Evolutionary conservation across 2,797 vertebrate genomes (phyloP).

Genomic region (Propithecus deckenii): DNA sequence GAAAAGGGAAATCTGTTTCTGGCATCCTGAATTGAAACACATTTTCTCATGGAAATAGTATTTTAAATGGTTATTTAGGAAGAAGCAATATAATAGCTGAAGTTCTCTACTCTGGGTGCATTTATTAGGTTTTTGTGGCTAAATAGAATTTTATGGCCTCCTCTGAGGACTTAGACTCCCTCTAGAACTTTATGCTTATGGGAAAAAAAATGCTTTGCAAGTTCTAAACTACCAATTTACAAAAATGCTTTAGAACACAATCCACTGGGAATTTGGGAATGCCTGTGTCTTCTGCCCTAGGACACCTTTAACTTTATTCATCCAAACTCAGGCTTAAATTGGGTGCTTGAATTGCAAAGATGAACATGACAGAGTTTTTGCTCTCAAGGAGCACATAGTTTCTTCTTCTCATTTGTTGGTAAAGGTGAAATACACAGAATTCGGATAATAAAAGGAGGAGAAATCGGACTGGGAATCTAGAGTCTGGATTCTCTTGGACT

Average conservation of each 20-base stretch:
- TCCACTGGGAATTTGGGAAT: background rate
- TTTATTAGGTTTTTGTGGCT: conserved; percentile 20
- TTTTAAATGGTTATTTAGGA: conserved; percentile 40
- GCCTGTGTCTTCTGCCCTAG: background rate
- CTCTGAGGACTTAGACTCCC: background rate
- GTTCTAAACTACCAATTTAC: background rate
- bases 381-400: background rate
- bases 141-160: background rate
- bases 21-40: background rate
- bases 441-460: background rate
- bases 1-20: conserved; percentile 5
- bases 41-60: conserved; percentile 45
- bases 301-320: background rate
- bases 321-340: background rate
- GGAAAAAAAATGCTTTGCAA: background rate
- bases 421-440: background rate
- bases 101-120: background rate
- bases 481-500: background rate
- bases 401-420: background rate
- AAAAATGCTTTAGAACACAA: background rate
- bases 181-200: background rate
- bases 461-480: background rate
- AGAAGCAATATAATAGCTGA: background rate
- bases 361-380: background rate
- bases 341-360: background rate